Evolutionary conservation across 2,797 vertebrate species (phyloP).

Genomic region (Ceyx erithaca): DNA sequence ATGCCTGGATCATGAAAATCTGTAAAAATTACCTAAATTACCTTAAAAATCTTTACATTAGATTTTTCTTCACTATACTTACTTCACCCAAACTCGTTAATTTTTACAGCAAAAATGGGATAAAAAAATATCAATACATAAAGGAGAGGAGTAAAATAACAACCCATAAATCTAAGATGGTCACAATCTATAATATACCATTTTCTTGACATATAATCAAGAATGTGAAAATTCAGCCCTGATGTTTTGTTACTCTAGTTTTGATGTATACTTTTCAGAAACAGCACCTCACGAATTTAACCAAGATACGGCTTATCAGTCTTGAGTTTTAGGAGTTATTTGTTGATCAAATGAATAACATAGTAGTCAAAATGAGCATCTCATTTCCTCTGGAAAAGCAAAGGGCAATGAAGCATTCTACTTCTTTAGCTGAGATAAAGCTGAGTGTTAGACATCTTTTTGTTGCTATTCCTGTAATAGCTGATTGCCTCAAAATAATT

Average conservation of each 20-base stretch:
- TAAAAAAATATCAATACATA: neutral
- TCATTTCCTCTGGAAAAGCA: neutral
- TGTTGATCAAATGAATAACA: neutral
- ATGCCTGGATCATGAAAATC: neutral
- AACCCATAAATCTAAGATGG: neutral
- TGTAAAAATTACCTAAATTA: neutral
- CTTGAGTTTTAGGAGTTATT: neutral
- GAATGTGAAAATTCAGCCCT: neutral
- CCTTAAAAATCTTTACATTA: accelerated
- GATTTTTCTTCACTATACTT: neutral
- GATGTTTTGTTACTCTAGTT: neutral
- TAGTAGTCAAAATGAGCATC: neutral
- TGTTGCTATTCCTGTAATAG: neutral
- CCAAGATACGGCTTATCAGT: accelerated
- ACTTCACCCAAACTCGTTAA: neutral
- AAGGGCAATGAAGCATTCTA: accelerated
- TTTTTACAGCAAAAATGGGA: neutral
- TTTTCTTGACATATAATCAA: neutral
- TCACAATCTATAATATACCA: neutral
- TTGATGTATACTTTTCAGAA: neutral
- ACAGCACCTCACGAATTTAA: neutral
- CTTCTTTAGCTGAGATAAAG: neutral
- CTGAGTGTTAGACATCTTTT: neutral
- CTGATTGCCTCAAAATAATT: neutral
- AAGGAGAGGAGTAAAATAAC: neutral